Evolutionary conservation across 2,113 vertebrate species (phyloP).

Genomic region (Eulemur rufifrons): DNA sequence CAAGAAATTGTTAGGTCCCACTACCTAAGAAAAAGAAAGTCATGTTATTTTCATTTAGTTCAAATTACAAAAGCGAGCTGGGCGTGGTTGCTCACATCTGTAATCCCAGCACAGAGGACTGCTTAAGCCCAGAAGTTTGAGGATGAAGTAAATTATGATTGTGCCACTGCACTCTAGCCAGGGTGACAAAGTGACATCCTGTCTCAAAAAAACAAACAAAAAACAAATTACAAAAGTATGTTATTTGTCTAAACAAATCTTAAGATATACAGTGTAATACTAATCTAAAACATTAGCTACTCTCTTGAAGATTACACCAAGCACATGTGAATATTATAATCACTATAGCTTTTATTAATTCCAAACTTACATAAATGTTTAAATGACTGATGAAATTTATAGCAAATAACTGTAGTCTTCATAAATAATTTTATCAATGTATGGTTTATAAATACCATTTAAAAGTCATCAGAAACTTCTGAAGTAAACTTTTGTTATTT

Average conservation of each 20-base stretch:
- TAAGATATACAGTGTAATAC: neutral
- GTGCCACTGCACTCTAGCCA: too few relatives aligned
- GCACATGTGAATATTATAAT: neutral
- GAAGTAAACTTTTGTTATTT: slow-evolving; percentile 21
- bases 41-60: slow-evolving; percentile 25
- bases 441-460: slow-evolving; percentile 9
- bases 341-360: slow-evolving; percentile 24
- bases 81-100: too few relatives aligned
- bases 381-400: neutral
- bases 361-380: neutral
- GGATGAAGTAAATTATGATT: too few relatives aligned
- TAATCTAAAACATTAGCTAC: slow-evolving; percentile 31
- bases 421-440: neutral
- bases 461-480: slow-evolving; percentile 20
- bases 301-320: neutral
- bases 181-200: too few relatives aligned
- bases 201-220: too few relatives aligned
- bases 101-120: too few relatives aligned
- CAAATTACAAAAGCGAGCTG: slow-evolving; percentile 5
- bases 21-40: neutral
- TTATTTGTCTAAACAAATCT: slow-evolving; percentile 14
- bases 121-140: too few relatives aligned
- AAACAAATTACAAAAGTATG: slow-evolving; percentile 6
- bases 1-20: neutral
- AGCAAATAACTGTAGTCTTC: neutral